Percentiles rank a stretch among this genome's conserved stretches.
These are phyloP conservation scores for Hyposoter dolosus DNA, from an alignment of 2,888 invertebrate species.

Conservation along the genomic window DNA sequence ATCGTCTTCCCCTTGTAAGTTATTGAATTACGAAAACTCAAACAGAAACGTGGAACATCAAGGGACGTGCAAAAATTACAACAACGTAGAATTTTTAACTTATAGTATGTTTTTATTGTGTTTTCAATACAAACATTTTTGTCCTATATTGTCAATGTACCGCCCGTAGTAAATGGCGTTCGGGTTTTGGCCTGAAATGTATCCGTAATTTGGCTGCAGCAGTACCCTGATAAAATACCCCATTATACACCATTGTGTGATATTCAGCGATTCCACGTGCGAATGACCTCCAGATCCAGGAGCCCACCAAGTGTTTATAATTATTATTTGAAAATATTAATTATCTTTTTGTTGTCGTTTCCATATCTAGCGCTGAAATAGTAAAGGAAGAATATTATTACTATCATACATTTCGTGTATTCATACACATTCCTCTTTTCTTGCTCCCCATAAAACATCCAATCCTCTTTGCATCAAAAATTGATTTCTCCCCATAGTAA, in stretches of 20 bases:
- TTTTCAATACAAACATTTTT: constrained; percentile 43
- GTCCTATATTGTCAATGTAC: constrained; percentile 26
- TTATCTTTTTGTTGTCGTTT: constrained; percentile 81
- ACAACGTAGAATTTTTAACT: background rate
- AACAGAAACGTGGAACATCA: background rate
- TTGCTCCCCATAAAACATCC: too few species aligned
- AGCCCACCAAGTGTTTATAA: background rate
- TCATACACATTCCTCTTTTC: too few species aligned
- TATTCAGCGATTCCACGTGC: constrained; percentile 35
- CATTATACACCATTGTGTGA: constrained; percentile 29
- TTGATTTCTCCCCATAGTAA: background rate
- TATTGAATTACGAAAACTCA: background rate
- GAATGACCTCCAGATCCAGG: constrained; percentile 23
- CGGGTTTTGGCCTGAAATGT: constrained; percentile 12
- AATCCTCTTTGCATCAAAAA: background rate
- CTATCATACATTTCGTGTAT: too few species aligned
- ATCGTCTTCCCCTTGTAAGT: background rate
- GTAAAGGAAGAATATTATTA: background rate
- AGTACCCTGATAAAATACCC: constrained; percentile 20
- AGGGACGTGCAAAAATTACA: background rate
- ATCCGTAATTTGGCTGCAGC: constrained; percentile 15
- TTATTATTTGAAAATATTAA: constrained; percentile 49
- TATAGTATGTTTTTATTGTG: constrained; percentile 23
- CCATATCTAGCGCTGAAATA: constrained; percentile 80
- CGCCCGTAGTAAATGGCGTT: constrained; percentile 31